Evolutionary conservation across 2,888 invertebrate species (phyloP), one percentile per base, ranked within the genome.

Genomic region (Eristalis arbustorum): DNA sequence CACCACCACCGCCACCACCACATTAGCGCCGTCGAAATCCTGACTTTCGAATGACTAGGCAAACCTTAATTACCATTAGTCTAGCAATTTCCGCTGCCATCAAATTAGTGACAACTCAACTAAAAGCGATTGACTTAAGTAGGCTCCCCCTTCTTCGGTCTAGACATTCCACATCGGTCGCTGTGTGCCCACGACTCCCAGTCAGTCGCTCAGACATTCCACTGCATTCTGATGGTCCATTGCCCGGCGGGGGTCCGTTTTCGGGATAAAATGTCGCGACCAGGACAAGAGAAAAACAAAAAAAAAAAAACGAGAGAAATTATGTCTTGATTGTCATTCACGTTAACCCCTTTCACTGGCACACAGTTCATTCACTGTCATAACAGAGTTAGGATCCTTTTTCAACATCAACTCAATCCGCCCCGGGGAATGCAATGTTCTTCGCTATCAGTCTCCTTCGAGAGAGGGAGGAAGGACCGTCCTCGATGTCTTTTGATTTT

Each of bases 341-440:
- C 72, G 74, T 79, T 64, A 83, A 79, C 67, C 83, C 83, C 79
- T 83, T 79, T 64, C 67, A 63, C 79, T 59, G 87, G 71, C 75
- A 18, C 49, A 78, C 75, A 83, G 87, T 87, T 87, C 87, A 87
- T 87, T 87, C 87, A 87, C 83, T 87, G 87, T 87, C 87, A 87
- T 87, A 87, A 87, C 87, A 83, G 75, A 83, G 83, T 87, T 87
- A 87, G 83, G 87, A 83, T 83, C 87, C 79, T 87, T 87, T 83
- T 83, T 87, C 75, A 87, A 79, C 77, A 83, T 87, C 83, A 83
- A 87, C 78, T 83, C 87, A 83, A 83, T 87, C 78, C 78, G 87
- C 87, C 78, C 75, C 83, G 71, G 87, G 83, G 75, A 83, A 75
- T 87, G 78, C 74, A 87, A 87, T 87, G 83, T 68, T 79, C 75